Percentiles rank a stretch among this genome's conserved stretches.
Conservation (phyloP, 2,113 vertebrate genomes). For the Cyanistes caeruleus region DNA sequence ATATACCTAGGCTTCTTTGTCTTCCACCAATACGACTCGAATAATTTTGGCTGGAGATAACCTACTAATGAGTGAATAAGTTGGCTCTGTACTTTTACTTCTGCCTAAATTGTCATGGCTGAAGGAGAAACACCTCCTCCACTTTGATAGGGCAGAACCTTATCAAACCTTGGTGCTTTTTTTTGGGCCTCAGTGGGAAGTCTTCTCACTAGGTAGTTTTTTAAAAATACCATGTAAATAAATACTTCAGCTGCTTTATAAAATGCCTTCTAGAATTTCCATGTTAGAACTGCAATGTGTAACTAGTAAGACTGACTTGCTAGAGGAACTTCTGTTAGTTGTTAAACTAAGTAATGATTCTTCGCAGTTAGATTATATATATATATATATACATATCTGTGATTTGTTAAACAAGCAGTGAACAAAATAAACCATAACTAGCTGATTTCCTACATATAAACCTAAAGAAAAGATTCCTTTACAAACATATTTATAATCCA, state of each 20-base stretch:
- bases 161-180: background rate
- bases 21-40: background rate
- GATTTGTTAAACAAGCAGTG: background rate
- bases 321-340: background rate
- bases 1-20: background rate
- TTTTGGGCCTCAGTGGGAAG: background rate
- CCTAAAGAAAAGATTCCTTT: background rate
- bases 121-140: background rate
- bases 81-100: background rate
- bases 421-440: background rate
- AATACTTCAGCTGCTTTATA: background rate
- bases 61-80: background rate
- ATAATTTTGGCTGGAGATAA: background rate
- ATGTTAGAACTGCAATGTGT: background rate
- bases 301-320: background rate
- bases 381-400: background rate
- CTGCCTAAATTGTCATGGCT: background rate
- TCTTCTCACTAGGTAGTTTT: background rate
- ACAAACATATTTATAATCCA: background rate
- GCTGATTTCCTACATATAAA: background rate
- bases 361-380: background rate
- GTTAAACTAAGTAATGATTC: background rate
- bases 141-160: background rate
- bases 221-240: background rate
- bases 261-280: background rate